Evolutionary conservation across 2,888 invertebrate species (phyloP).

Genomic region (Agrotis puta): DNA sequence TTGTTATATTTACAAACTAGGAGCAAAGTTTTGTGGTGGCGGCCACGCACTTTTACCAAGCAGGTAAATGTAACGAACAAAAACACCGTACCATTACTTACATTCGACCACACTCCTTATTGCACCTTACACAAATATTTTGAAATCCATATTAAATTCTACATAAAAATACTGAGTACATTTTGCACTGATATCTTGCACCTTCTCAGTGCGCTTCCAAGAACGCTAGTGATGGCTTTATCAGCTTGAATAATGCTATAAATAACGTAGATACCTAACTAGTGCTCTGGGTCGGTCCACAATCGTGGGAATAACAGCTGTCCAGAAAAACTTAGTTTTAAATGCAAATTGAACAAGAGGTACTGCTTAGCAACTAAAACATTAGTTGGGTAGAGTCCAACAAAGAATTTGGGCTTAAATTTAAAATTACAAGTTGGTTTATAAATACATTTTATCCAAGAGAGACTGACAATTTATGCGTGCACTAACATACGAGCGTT

Average conservation of each 20-base stretch:
- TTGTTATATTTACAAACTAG: slow-evolving; percentile 69
- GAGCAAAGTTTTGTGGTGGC: slow-evolving; percentile 85
- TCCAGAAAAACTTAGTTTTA: slow-evolving; percentile 47
- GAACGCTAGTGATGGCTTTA: slow-evolving; percentile 74
- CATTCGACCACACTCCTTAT: background rate
- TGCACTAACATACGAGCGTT: slow-evolving; percentile 47
- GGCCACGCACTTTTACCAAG: slow-evolving; percentile 81
- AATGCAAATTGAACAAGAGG: slow-evolving; percentile 7
- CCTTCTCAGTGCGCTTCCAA: slow-evolving; percentile 70
- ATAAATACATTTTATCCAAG: slow-evolving; percentile 51
- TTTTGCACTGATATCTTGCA: slow-evolving; percentile 65
- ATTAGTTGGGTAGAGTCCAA: slow-evolving; percentile 6
- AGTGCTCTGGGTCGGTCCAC: slow-evolving; percentile 66
- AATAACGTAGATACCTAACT: slow-evolving; percentile 78
- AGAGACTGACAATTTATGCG: slow-evolving; percentile 42
- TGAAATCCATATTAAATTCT: slow-evolving; percentile 4
- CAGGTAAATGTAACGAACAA: slow-evolving; percentile 73
- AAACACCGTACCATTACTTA: slow-evolving; percentile 14
- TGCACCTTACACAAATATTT: slow-evolving; percentile 16
- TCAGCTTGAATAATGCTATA: slow-evolving; percentile 86
- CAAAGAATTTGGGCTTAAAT: slow-evolving; percentile 8
- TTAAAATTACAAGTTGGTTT: slow-evolving; percentile 29
- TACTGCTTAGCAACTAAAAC: background rate
- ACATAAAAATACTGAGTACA: slow-evolving; percentile 48
- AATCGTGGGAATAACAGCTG: slow-evolving; percentile 74